Percentiles rank a stretch among this genome's conserved stretches.
Conservation (phyloP, 2,113 vertebrate genomes). For the Hemiscyllium ocellatum region DNA sequence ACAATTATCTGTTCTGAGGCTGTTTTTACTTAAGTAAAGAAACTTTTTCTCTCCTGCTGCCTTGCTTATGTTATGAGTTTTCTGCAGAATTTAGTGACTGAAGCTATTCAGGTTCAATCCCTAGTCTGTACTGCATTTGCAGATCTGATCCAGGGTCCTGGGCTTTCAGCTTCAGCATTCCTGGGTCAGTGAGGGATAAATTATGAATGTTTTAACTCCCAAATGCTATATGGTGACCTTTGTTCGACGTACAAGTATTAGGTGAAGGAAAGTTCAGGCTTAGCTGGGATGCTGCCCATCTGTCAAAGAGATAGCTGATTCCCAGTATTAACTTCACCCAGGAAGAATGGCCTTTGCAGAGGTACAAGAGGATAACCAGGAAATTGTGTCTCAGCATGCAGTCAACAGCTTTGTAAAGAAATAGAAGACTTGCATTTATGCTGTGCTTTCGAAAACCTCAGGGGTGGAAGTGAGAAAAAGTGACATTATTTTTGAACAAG, state of each 20-base stretch:
- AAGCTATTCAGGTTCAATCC: not conserved
- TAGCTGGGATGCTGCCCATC: not conserved
- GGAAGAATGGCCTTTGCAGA: not conserved
- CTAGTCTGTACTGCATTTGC: not conserved
- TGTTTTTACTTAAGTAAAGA: conserved; percentile 28
- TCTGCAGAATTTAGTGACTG: not conserved
- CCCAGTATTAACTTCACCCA: not conserved
- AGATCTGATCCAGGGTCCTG: not conserved
- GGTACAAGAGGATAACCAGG: not conserved
- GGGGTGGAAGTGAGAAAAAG: not conserved
- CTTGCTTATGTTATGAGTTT: not conserved
- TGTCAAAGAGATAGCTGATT: not conserved
- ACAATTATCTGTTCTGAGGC: not conserved
- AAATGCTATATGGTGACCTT: not conserved
- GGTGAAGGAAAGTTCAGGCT: not conserved
- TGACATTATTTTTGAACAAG: not conserved
- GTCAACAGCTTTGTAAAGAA: not conserved
- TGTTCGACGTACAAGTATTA: not conserved
- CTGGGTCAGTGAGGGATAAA: not conserved
- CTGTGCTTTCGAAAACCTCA: not conserved
- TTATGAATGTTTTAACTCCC: not conserved
- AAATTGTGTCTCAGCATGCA: not conserved
- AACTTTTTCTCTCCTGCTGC: not conserved
- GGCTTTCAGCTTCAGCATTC: not conserved
- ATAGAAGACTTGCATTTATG: not conserved